These are phyloP conservation scores for Drosophila mojavensis DNA, from an alignment of 1,140 invertebrate genomes.

Conservation along the genomic window DNA sequence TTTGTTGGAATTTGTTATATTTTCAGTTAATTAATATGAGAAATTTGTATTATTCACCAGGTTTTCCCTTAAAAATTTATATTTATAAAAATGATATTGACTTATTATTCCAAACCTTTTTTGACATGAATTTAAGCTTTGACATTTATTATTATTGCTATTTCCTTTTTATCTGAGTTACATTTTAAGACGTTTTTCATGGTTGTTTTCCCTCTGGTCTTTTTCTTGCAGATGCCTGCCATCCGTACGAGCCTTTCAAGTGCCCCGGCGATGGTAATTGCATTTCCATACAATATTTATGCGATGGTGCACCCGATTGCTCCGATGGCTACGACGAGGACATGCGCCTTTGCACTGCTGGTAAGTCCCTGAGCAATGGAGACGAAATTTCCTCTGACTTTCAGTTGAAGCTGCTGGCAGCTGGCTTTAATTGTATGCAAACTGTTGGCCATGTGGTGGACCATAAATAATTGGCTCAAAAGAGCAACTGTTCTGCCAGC, in stretches of 20 bases:
- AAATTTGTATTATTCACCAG: no score
- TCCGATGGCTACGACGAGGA: slow-evolving; percentile 94
- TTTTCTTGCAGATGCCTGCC: slow-evolving; percentile 87
- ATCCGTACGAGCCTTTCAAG: slow-evolving; percentile 97
- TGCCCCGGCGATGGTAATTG: slow-evolving; percentile 96
- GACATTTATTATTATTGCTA: no score
- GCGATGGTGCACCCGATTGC: slow-evolving; percentile 97
- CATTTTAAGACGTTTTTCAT: slow-evolving; percentile 11
- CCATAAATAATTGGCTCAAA: slow-evolving; percentile 42
- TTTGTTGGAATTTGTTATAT: no score
- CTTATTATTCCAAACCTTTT: no score
- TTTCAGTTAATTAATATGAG: no score
- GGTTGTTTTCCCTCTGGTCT: slow-evolving; percentile 19
- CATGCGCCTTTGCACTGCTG: slow-evolving; percentile 95
- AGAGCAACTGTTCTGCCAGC: slow-evolving; percentile 5
- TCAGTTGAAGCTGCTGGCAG: neutral
- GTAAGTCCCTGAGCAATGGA: slow-evolving; percentile 85
- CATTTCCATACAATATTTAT: slow-evolving; percentile 97
- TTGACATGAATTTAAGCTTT: no score
- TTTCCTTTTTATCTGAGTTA: neutral
- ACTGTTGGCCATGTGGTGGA: slow-evolving; percentile 2
- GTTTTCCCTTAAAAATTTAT: no score
- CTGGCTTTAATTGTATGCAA: slow-evolving; percentile 44
- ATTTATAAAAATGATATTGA: no score
- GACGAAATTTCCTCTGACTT: neutral